phyloP scores from a whole-genome alignment of 2,888 invertebrate species.

The Steinernema carpocapsae region DNA sequence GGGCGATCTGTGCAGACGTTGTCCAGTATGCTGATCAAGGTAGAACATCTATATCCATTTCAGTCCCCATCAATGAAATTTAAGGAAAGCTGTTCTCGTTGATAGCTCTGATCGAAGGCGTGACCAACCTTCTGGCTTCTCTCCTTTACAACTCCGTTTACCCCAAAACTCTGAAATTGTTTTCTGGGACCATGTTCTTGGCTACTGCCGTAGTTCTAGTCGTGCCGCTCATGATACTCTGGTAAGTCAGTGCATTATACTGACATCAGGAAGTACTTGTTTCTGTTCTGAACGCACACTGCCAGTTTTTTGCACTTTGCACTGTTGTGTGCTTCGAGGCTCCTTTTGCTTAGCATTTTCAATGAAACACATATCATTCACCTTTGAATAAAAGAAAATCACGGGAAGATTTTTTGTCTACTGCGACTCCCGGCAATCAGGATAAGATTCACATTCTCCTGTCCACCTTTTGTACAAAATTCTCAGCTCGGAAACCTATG shows the following conservation, averaged over 20 bases:
- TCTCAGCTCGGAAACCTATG: too few relatives aligned
- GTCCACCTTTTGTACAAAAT: too few relatives aligned
- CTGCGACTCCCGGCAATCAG: too few relatives aligned
- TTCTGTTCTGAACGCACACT: not conserved
- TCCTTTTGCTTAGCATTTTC: not conserved
- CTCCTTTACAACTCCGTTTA: constrained; percentile 70
- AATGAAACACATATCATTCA: too few relatives aligned
- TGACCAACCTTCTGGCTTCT: constrained; percentile 68
- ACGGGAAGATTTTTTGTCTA: too few relatives aligned
- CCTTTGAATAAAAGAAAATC: too few relatives aligned
- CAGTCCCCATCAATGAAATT: not conserved
- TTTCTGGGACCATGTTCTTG: constrained; percentile 68
- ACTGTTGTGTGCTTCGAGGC: not conserved
- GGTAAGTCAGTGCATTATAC: constrained; percentile 43
- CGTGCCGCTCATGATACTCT: constrained; percentile 53
- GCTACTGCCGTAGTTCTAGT: constrained; percentile 54
- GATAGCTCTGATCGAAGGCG: constrained; percentile 69
- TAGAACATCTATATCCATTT: constrained; percentile 43
- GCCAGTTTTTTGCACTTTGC: not conserved
- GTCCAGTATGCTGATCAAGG: constrained; percentile 69
- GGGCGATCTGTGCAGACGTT: constrained; percentile 68
- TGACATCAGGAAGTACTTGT: not conserved
- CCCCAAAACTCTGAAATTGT: constrained; percentile 68
- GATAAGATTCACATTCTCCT: too few relatives aligned
- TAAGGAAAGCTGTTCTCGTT: constrained; percentile 69